phyloP scores from a whole-genome alignment of 1,140 invertebrate genomes.

The Monochamus saltuarius region DNA sequence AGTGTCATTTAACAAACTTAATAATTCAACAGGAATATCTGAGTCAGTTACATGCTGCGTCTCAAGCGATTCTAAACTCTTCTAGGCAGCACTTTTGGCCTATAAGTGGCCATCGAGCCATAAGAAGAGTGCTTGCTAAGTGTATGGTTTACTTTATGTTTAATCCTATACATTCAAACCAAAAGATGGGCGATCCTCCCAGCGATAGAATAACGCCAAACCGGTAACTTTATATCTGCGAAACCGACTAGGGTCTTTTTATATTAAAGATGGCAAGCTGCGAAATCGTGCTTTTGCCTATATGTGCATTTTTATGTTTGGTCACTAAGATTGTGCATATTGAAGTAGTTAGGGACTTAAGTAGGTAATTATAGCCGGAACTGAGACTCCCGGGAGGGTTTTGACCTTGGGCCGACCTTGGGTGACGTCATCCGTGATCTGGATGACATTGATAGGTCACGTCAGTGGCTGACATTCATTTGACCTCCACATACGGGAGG shows the following conservation, averaged over 20 bases:
- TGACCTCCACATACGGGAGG: no score
- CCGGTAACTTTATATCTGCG: no score
- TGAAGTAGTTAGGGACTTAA: slow-evolving; percentile 47
- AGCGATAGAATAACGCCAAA: slow-evolving; percentile 17
- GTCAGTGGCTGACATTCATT: no score
- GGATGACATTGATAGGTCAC: no score
- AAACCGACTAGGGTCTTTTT: no score
- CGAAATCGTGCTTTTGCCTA: no score
- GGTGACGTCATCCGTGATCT: no score
- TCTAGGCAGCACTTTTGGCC: slow-evolving; percentile 15
- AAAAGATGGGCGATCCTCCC: neutral
- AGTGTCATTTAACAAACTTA: slow-evolving; percentile 2
- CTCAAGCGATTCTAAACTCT: neutral
- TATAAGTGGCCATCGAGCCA: slow-evolving; percentile 27
- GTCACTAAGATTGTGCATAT: slow-evolving; percentile 50
- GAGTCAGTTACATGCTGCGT: neutral
- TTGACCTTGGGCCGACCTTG: no score
- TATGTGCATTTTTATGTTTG: slow-evolving; percentile 52
- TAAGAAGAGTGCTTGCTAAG: neutral
- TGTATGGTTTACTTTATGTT: slow-evolving; percentile 26
- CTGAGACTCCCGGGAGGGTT: no score
- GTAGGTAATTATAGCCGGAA: no score
- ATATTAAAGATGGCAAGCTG: no score
- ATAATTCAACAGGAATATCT: slow-evolving; percentile 7
- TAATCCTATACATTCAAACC: slow-evolving; percentile 1